A percentile compares a stretch with the other conserved stretches of the same genome.
These are phyloP conservation scores for Allacma fusca DNA, from an alignment of 2,888 invertebrate species.

Conservation along the genomic window DNA sequence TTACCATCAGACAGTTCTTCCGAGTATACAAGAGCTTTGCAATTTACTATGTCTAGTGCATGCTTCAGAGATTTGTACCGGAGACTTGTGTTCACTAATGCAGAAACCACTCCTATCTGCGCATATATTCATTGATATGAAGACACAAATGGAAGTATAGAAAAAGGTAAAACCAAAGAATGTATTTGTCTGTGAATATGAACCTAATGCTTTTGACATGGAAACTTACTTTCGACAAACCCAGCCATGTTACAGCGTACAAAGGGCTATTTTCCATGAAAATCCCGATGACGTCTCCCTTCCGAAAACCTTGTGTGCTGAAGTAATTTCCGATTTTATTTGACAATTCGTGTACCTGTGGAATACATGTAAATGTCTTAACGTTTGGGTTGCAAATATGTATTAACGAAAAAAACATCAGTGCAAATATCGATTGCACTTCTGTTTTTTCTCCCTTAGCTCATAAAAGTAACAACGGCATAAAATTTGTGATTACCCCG, in stretches of 20 bases:
- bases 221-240: conserved; percentile 82
- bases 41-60: conserved; percentile 83
- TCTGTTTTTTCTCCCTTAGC: no score
- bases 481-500: no score
- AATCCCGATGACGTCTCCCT: conserved; percentile 87
- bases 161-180: no score
- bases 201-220: no score
- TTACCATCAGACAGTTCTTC: conserved; percentile 68
- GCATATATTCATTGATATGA: no score
- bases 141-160: background rate
- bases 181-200: no score
- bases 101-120: no score
- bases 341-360: conserved; percentile 85
- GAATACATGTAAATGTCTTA: no score
- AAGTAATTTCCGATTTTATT: conserved; percentile 83
- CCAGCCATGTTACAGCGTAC: conserved; percentile 90
- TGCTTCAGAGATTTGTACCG: conserved; percentile 83
- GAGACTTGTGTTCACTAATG: conserved; percentile 94
- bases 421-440: no score
- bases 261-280: conserved; percentile 92
- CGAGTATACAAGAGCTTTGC: conserved; percentile 85
- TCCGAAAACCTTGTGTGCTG: conserved; percentile 78
- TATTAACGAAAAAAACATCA: no score
- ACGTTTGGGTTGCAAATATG: no score
- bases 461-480: no score